Base-by-base conservation (phyloP, 2,113 vertebrate genomes). In the Tragulus kanchil region DNA sequence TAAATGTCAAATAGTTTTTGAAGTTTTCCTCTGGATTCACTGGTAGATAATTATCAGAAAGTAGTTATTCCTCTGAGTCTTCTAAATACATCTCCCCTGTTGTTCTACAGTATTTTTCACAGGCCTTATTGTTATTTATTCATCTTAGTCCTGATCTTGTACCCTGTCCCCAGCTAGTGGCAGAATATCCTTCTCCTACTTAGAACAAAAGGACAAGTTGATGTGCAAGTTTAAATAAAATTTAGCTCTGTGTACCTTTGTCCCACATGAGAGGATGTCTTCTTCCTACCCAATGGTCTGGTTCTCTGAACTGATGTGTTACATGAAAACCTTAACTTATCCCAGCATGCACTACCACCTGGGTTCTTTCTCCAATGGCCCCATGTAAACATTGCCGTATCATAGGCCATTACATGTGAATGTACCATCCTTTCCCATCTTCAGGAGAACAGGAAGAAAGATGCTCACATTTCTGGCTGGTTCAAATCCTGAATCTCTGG, bases 31-130 rank as follows among this genome's bases (percentile, higher is more conserved):
- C 26, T 87, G 14, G 42, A 93, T 85, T 90, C 23, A 88, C 15
- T 83, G 14, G 61, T 62, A 93, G n/a, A 79, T 94, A 87, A 61
- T 97, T 97, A 79, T 85, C 36, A 90, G 23, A 88, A 85, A 8
- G 50, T 52, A 87, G 14, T 61, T 92, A 87, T 85, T 94, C 17
- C 90, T 95, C 50, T 89, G 25, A 79, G 8, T 90, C 42, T 86
- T 90, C 67, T 62, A 93, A 23, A 69, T 71, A 83, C 12, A 17
- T 78, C 89, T 7, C 73, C 87, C 25, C 28, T 48, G 48, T 86
- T 90, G 45, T 78, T 91, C 64, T 86, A 28, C 26, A 16, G n/a
- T 64, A 81, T 93, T 83, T 77, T 78, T 95, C 65, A 93, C 28
- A 93, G 13, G 9, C 13, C 2, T 42, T 15, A 26, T 64, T 62